A percentile compares a stretch with the other conserved stretches of the same genome.
Evolutionary conservation across 2,113 vertebrate species (phyloP).

Genomic region (Psilopsiagon aymara): DNA sequence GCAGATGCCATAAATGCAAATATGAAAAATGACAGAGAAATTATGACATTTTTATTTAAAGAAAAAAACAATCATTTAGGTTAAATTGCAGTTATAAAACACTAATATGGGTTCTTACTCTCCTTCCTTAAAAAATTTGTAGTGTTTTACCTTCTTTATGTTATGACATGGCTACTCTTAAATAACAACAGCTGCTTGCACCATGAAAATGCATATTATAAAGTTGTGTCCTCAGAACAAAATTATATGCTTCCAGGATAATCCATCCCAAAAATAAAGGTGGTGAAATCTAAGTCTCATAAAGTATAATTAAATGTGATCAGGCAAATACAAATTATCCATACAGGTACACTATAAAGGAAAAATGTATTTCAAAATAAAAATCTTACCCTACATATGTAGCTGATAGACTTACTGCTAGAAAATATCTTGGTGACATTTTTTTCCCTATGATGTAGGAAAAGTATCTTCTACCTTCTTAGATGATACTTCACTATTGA

Average conservation of each 20-base stretch:
- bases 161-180: not conserved
- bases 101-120: not conserved
- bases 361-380: not conserved
- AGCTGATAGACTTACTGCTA: not conserved
- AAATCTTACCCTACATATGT: not conserved
- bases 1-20: not conserved
- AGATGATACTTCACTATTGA: not conserved
- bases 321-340: not conserved
- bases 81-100: not conserved
- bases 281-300: not conserved
- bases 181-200: not conserved
- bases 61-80: not conserved
- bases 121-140: not conserved
- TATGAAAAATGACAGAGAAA: not conserved
- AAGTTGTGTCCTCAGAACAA: not conserved
- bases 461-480: not conserved
- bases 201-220: not conserved
- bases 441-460: not conserved
- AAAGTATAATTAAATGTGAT: not conserved
- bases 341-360: not conserved
- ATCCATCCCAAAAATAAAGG: not conserved
- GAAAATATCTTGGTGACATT: not conserved
- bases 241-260: not conserved
- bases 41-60: not conserved
- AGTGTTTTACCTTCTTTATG: not conserved